Conservation (phyloP, 2,797 vertebrate genomes). For the Vireo griseus region DNA sequence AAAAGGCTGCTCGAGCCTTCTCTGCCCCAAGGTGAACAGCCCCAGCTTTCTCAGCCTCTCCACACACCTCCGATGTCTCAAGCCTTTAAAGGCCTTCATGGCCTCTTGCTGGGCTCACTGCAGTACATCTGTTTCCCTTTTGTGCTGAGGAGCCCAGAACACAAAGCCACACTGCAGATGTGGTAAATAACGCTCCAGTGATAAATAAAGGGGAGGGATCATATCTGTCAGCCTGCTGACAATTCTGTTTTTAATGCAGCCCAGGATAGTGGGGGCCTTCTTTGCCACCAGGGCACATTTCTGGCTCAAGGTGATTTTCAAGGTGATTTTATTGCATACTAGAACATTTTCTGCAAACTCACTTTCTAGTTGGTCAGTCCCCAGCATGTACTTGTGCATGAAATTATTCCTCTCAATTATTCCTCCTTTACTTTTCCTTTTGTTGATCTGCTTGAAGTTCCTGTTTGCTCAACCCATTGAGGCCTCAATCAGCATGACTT, state of each 20-base stretch:
- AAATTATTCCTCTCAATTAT: background rate
- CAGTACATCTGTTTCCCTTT: background rate
- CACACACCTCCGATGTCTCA: accelerated
- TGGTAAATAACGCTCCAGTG: background rate
- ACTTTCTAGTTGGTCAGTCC: background rate
- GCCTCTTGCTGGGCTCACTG: background rate
- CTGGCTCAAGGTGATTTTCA: background rate
- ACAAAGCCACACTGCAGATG: too few species aligned
- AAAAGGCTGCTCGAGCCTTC: accelerated
- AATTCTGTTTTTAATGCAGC: background rate
- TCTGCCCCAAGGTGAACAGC: background rate
- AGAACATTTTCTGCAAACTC: background rate
- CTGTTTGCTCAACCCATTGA: background rate
- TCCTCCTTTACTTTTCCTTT: background rate
- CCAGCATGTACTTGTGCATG: accelerated
- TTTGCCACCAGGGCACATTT: background rate
- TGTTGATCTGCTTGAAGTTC: background rate
- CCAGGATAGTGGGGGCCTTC: too few species aligned
- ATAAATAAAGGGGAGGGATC: background rate
- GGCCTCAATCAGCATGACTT: accelerated
- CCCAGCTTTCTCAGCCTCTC: background rate
- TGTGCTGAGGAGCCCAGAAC: background rate
- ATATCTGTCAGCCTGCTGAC: background rate
- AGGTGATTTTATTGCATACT: background rate
- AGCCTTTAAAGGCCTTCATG: background rate